Evolutionary conservation across 2,797 vertebrate genomes (phyloP), one percentile per base, ranked within the genome.

Genomic region (Anguilla obscura): DNA sequence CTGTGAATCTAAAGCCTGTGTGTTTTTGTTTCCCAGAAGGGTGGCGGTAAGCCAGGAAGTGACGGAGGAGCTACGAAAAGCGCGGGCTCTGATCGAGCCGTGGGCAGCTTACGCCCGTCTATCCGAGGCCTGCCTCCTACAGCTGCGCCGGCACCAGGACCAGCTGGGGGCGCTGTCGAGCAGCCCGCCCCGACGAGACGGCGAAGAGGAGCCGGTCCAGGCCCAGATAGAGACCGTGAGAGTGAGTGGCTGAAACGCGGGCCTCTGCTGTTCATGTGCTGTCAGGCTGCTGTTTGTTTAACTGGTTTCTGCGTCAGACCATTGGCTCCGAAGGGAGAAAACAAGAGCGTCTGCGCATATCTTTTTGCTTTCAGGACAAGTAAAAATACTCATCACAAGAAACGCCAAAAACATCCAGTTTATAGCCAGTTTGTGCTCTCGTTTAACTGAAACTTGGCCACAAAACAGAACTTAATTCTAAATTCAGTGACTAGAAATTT

Each of bases 11-110:
- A n/a, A 86, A 18, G 16, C 58, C 9, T n/a, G 10, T n/a, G 21
- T 24, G 16, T 82, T n/a, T 86, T 36, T 58, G 27, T 40, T 5
- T 50, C 71, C 27, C 94, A 99, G 98, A 94, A 97, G 96, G 97
- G 92, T 92, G 45, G 93, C 92, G 0, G 90, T 93, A 0, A 92
- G 94, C 84, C 95, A 95, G 91, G 94, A 96, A 24, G 56, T 97
- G 0, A 82, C 92, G 33, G 95, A 96, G 1, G 94, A 96, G 84
- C 87, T 95, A 33, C 86, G 80, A 45, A 93, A 94, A 88, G 93
- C 92, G 0, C 92, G 90, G 69, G 88, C 91, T 7, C 91, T 90
- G 2, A 90, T 96, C 18, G 93, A 92, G 45, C 93, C 97, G 82
- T 99, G 97, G 98, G 94, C 94, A 90, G 92, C 95, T 10, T 96